Conservation (phyloP, 1,140 invertebrate species). For the Trinorchestia longiramus region DNA sequence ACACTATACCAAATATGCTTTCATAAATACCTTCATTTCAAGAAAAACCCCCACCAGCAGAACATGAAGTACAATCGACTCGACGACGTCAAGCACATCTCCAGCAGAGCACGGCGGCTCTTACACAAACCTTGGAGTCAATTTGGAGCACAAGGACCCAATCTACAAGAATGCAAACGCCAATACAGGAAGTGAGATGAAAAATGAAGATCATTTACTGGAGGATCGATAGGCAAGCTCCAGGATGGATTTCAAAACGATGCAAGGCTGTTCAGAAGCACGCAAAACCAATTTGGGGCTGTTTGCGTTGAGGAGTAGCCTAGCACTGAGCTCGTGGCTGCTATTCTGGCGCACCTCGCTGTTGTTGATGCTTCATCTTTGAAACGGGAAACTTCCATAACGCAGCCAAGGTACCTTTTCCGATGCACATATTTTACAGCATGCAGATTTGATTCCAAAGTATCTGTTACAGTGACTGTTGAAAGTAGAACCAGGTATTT, state of each 20-base stretch:
- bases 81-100: background rate
- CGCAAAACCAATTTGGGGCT: background rate
- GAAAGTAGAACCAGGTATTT: background rate
- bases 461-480: background rate
- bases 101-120: slow-evolving; percentile 16
- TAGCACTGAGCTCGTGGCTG: background rate
- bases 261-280: slow-evolving; percentile 22
- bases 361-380: background rate
- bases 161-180: slow-evolving; percentile 49
- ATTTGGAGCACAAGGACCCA: slow-evolving; percentile 52
- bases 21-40: background rate
- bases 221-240: slow-evolving; percentile 40
- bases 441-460: background rate
- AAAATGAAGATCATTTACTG: slow-evolving; percentile 44
- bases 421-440: background rate
- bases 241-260: slow-evolving; percentile 46
- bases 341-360: background rate
- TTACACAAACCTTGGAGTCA: slow-evolving; percentile 23
- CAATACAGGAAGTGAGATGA: slow-evolving; percentile 51
- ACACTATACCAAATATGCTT: background rate
- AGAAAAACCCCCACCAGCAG: background rate
- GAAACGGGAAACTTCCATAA: background rate
- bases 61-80: background rate
- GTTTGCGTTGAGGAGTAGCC: background rate
- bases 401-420: background rate